These are phyloP conservation scores for Tinamus major DNA, from an alignment of 2,797 vertebrate genomes.

Conservation along the genomic window DNA sequence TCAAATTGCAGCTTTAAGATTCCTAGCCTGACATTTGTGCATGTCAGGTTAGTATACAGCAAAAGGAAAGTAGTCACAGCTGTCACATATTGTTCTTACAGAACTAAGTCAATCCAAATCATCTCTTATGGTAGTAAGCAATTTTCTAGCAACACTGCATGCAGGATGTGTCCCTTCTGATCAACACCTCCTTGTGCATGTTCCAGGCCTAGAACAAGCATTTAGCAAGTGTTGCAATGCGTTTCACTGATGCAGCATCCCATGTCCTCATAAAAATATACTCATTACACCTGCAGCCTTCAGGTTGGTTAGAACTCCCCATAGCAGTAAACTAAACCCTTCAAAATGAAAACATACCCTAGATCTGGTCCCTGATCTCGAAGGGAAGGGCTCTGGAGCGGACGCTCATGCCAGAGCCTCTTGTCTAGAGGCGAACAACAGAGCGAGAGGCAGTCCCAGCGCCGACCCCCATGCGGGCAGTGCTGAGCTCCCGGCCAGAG, in stretches of 20 bases:
- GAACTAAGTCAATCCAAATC: neutral
- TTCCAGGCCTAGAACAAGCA: neutral
- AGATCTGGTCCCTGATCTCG: neutral
- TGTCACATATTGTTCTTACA: neutral
- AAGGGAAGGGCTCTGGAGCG: too few relatives aligned
- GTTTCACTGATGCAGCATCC: neutral
- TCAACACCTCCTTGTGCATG: neutral
- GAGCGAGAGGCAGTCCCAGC: too few relatives aligned
- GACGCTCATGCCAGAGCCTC: too few relatives aligned
- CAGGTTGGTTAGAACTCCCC: neutral
- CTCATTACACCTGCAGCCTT: neutral
- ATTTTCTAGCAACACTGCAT: neutral
- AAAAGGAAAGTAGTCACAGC: neutral
- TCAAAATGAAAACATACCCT: neutral
- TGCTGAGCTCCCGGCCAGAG: too few relatives aligned
- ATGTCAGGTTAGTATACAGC: neutral
- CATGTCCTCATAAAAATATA: neutral
- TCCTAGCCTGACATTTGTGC: neutral
- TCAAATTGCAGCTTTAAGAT: neutral
- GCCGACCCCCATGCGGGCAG: too few relatives aligned
- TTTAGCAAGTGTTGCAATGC: neutral
- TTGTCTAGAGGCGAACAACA: too few relatives aligned
- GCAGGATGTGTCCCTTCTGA: neutral
- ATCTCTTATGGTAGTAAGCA: neutral
- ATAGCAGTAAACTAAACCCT: neutral